Evolutionary conservation across 2,797 vertebrate genomes (phyloP).

Genomic region (Linurgus olivaceus): DNA sequence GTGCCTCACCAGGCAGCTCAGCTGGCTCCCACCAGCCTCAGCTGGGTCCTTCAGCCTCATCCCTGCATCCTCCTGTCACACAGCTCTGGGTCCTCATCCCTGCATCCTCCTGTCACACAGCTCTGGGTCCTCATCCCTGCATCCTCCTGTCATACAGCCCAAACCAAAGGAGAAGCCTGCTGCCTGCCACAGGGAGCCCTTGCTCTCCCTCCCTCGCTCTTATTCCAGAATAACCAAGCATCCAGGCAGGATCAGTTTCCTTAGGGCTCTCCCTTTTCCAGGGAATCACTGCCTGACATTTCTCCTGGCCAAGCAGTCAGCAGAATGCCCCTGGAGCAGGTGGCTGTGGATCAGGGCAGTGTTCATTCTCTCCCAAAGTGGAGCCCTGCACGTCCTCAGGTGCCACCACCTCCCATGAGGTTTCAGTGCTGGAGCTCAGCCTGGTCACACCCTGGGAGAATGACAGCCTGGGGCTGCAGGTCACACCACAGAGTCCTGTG

Average conservation of each 20-base stretch:
- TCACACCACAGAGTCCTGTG: neutral
- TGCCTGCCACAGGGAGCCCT: neutral
- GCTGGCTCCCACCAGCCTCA: neutral
- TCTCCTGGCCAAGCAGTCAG: neutral
- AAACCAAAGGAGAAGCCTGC: neutral
- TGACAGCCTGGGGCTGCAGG: neutral
- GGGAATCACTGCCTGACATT: neutral
- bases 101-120: neutral
- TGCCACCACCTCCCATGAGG: neutral
- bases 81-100: neutral
- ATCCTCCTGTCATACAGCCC: neutral
- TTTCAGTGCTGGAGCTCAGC: neutral
- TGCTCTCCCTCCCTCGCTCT: neutral
- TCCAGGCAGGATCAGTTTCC: neutral
- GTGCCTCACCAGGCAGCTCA: neutral
- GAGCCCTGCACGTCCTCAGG: neutral
- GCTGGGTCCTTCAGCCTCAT: neutral
- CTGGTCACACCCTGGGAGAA: neutral
- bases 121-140: neutral
- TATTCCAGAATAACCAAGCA: neutral
- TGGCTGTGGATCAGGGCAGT: neutral
- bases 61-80: neutral
- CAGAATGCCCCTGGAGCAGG: neutral
- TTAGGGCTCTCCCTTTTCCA: neutral
- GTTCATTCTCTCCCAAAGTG: accelerated